Percentiles rank a stretch among this genome's conserved stretches.
Evolutionary conservation across 2,888 invertebrate genomes (phyloP).

Genomic region (Proisotoma minuta): DNA sequence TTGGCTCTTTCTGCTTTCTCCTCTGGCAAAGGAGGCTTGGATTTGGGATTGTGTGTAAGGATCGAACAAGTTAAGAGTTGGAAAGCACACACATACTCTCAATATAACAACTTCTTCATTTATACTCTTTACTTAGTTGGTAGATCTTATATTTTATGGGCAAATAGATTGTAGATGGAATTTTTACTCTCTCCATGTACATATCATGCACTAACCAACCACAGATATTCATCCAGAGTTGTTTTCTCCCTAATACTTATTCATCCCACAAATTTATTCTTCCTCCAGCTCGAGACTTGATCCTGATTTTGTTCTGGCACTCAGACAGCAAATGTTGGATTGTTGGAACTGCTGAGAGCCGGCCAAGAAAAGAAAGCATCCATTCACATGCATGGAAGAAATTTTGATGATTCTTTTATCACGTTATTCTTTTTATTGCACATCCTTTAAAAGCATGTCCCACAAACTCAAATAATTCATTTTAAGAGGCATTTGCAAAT

Average conservation of each 20-base stretch:
- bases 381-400: not conserved
- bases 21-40: conserved; percentile 1
- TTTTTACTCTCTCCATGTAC: conserved; percentile 1
- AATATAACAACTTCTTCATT: not conserved
- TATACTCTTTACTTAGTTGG: conserved; percentile 2
- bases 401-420: conserved; percentile 5
- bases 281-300: not conserved
- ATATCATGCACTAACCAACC: not conserved
- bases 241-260: not conserved
- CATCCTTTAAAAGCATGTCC: no score
- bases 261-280: conserved; percentile 7
- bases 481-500: no score
- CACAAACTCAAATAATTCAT: no score
- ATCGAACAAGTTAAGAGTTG: conserved; percentile 3
- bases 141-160: conserved; percentile 2
- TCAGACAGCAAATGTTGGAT: not conserved
- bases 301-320: conserved; percentile 6
- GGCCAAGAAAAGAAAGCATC: not conserved
- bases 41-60: conserved; percentile 1
- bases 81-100: not conserved
- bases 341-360: conserved; percentile 1
- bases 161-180: conserved; percentile 1
- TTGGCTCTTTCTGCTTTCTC: not conserved
- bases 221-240: not conserved
- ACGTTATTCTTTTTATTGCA: not conserved